A percentile compares a stretch with the other conserved stretches of the same genome.
These are phyloP conservation scores for Meta bourneti DNA, from an alignment of 2,888 invertebrate genomes.

Conservation along the genomic window DNA sequence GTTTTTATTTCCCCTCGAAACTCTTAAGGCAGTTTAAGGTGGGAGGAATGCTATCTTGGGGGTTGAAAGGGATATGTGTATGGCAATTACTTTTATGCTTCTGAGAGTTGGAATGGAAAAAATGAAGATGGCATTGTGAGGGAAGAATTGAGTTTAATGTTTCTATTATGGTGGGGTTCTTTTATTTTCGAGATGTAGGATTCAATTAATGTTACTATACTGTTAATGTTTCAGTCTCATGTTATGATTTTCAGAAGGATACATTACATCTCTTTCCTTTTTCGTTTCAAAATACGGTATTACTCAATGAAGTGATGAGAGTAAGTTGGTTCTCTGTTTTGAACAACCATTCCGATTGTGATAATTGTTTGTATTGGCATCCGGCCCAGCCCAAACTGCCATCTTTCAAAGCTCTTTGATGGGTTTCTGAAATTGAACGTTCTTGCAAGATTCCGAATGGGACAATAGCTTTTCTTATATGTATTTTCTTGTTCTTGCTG, in stretches of 20 bases:
- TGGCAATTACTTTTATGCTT: conserved; percentile 46
- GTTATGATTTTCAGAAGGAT: background rate
- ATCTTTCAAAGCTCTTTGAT: no score
- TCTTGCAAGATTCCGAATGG: no score
- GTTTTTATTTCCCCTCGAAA: conserved; percentile 55
- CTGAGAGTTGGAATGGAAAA: background rate
- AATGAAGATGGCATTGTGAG: background rate
- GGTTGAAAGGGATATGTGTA: conserved; percentile 20
- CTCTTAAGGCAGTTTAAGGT: conserved; percentile 47
- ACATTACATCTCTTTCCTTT: background rate
- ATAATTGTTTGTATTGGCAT: no score
- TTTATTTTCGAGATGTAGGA: background rate
- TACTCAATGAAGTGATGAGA: no score
- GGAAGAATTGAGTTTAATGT: background rate
- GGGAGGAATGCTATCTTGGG: background rate
- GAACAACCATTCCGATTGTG: no score
- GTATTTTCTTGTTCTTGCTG: no score
- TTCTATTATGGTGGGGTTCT: background rate
- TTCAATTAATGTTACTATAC: background rate
- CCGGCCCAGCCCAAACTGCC: no score
- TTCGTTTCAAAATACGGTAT: no score
- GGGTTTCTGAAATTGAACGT: no score
- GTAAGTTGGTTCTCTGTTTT: no score
- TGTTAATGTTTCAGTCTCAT: background rate
- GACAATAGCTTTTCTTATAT: no score